Conservation (phyloP, 1,140 invertebrate genomes). For the Megathymus violae region DNA sequence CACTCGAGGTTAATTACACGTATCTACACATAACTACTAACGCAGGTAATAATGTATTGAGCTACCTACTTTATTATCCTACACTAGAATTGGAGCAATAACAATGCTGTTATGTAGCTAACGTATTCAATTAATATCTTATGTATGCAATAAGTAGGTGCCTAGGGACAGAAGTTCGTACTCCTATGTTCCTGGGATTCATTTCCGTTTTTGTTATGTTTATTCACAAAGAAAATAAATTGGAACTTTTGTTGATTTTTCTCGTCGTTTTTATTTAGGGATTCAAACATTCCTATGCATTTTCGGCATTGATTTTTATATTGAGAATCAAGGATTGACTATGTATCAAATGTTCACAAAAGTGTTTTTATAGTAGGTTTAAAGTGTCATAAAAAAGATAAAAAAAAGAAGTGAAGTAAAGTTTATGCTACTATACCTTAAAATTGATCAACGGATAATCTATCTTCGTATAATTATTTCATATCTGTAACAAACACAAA, state of each 20-base stretch:
- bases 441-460: no score
- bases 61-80: slow-evolving; percentile 13
- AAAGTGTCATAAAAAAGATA: no score
- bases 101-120: slow-evolving; percentile 11
- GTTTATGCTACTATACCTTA: no score
- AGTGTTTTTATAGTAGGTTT: no score
- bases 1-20: slow-evolving; percentile 3
- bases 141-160: slow-evolving; percentile 2
- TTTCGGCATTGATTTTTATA: neutral
- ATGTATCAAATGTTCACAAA: no score
- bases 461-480: no score
- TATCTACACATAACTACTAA: neutral
- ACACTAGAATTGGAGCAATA: slow-evolving; percentile 10
- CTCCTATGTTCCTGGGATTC: neutral
- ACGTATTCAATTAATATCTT: slow-evolving; percentile 13
- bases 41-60: slow-evolving; percentile 5
- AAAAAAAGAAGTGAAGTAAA: no score
- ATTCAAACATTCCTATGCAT: no score
- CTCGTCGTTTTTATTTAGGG: neutral
- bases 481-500: no score
- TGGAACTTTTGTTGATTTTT: neutral
- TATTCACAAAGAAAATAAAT: slow-evolving; percentile 7
- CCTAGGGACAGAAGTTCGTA: slow-evolving; percentile 3
- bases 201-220: neutral
- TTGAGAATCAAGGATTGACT: neutral